A percentile compares a stretch with the other conserved stretches of the same genome.
phyloP scores from a whole-genome alignment of 1,140 invertebrate genomes.

The Drosophila persimilis region DNA sequence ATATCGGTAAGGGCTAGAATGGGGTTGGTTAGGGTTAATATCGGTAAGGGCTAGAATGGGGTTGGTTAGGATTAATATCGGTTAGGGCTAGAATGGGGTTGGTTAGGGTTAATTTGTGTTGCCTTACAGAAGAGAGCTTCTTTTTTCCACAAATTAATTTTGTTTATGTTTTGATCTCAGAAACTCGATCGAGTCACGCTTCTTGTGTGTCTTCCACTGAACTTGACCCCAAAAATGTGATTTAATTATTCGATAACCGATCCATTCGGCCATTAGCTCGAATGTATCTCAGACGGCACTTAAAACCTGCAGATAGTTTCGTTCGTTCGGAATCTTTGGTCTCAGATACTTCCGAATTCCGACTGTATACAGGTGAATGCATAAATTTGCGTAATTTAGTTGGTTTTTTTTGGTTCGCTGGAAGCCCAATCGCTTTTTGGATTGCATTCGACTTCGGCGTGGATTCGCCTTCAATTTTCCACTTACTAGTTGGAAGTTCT shows the following conservation, averaged over 20 bases:
- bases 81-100: too few species aligned
- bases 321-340: conserved; percentile 1
- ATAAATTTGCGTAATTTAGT: conserved; percentile 10
- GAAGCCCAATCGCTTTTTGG: too few species aligned
- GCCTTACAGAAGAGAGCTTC: too few species aligned
- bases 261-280: conserved; percentile 3
- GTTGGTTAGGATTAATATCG: too few species aligned
- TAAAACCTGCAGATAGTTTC: conserved; percentile 8
- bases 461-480: too few species aligned
- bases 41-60: too few species aligned
- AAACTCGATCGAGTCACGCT: conserved; percentile 23
- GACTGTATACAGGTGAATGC: too few species aligned
- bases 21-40: too few species aligned
- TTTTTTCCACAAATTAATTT: not conserved
- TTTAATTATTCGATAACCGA: conserved; percentile 24
- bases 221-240: conserved; percentile 29
- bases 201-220: not conserved
- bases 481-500: too few species aligned
- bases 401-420: conserved; percentile 15
- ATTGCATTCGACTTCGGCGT: too few species aligned
- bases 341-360: conserved; percentile 30
- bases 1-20: too few species aligned
- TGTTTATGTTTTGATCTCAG: conserved; percentile 1
- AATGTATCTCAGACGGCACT: conserved; percentile 17
- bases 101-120: too few species aligned